A percentile compares a stretch with the other conserved stretches of the same genome.
These are phyloP conservation scores for Eupelmus urozonus DNA, from an alignment of 2,888 invertebrate species.

Conservation along the genomic window DNA sequence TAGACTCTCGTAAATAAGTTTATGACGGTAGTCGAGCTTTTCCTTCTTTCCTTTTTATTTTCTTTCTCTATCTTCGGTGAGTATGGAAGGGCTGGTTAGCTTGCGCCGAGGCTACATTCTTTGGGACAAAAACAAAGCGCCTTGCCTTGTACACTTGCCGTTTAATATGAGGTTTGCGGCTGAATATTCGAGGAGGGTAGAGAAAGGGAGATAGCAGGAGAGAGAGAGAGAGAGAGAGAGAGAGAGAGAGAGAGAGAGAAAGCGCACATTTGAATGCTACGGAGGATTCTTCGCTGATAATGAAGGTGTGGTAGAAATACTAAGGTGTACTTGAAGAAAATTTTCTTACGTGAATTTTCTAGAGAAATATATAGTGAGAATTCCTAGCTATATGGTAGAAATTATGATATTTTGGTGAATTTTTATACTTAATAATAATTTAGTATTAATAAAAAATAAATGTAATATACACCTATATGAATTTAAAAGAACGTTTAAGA, in stretches of 20 bases:
- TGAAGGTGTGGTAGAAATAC: background rate
- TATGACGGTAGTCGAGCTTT: conserved; percentile 11
- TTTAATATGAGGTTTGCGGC: too few relatives aligned
- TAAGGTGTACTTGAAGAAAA: background rate
- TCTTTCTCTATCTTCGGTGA: background rate
- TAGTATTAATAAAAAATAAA: too few relatives aligned
- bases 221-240: too few relatives aligned
- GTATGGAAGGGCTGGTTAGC: background rate
- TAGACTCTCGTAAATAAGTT: conserved; percentile 33
- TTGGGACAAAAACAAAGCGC: conserved; percentile 31
- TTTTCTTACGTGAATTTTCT: background rate
- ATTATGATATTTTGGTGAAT: too few relatives aligned
- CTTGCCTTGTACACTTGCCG: background rate
- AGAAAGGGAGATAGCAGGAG: too few relatives aligned
- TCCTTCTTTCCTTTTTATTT: background rate
- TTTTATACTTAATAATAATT: too few relatives aligned
- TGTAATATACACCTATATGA: too few relatives aligned
- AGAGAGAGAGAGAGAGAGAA: too few relatives aligned
- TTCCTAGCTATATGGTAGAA: too few relatives aligned
- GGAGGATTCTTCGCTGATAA: background rate
- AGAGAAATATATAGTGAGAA: too few relatives aligned
- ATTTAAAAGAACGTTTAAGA: too few relatives aligned
- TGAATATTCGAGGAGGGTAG: too few relatives aligned
- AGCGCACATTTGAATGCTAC: conserved; percentile 8
- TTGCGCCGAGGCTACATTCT: conserved; percentile 2